Evolutionary conservation across 1,140 invertebrate genomes (phyloP).

Genomic region (Pissodes strobi): DNA sequence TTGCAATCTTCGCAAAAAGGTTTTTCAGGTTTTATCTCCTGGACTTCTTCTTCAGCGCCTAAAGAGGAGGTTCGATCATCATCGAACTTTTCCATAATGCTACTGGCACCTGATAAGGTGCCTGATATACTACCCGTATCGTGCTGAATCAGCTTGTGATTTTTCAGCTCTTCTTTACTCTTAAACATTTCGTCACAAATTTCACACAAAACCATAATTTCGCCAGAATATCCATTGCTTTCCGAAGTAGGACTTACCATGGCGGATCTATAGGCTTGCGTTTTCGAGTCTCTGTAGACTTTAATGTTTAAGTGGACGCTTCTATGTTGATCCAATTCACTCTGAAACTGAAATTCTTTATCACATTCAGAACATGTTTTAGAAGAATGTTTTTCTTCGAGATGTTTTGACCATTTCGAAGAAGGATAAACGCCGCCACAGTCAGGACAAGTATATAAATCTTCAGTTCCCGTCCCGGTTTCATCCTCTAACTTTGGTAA

Average conservation of each 20-base stretch:
- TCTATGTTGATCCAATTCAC: constrained; percentile 66
- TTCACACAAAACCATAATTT: constrained; percentile 38
- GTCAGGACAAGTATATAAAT: constrained; percentile 63
- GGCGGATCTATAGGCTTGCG: constrained; percentile 43
- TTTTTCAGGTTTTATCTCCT: constrained; percentile 36
- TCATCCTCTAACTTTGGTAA: constrained; percentile 6
- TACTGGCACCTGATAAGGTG: constrained; percentile 22
- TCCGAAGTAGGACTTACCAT: constrained; percentile 43
- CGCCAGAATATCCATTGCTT: neutral
- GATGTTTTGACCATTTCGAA: constrained; percentile 61
- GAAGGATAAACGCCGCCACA: constrained; percentile 61
- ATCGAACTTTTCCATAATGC: constrained; percentile 3
- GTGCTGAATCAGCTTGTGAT: constrained; percentile 39
- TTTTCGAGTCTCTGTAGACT: constrained; percentile 59
- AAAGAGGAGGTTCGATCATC: too few relatives aligned
- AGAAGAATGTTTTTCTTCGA: constrained; percentile 59
- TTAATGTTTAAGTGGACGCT: constrained; percentile 69
- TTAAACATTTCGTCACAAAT: constrained; percentile 44
- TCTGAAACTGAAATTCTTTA: constrained; percentile 63
- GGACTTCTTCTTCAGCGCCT: neutral
- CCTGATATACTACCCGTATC: neutral
- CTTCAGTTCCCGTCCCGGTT: constrained; percentile 55
- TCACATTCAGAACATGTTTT: constrained; percentile 66
- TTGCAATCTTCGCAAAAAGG: constrained; percentile 41
- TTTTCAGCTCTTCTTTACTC: constrained; percentile 41